Evolutionary conservation across 2,888 invertebrate genomes (phyloP).

Genomic region (Tachina lurida): DNA sequence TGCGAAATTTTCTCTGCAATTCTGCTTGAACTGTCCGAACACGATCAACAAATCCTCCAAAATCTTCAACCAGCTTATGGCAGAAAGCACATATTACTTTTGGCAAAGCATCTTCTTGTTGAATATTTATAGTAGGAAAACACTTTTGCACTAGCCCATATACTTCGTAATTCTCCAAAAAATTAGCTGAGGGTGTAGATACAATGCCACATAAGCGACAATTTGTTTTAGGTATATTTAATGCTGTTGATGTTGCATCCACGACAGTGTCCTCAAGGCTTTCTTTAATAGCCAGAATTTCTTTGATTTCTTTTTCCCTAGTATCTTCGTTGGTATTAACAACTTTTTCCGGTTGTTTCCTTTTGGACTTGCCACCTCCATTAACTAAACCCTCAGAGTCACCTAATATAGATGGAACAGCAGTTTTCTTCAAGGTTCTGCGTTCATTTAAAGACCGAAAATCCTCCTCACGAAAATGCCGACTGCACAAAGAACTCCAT

Average conservation of each 20-base stretch:
- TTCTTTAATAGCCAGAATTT: constrained; percentile 46
- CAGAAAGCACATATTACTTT: constrained; percentile 80
- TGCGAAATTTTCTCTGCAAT: constrained; percentile 78
- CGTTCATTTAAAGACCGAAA: constrained; percentile 79
- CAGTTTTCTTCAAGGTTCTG: constrained; percentile 80
- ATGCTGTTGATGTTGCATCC: neutral
- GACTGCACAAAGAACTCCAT: constrained; percentile 82
- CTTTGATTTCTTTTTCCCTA: constrained; percentile 54
- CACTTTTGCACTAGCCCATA: constrained; percentile 82
- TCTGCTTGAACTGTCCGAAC: constrained; percentile 80
- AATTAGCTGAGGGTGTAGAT: constrained; percentile 77
- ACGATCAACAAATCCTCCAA: constrained; percentile 81
- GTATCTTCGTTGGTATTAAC: constrained; percentile 45
- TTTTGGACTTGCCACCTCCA: constrained; percentile 8
- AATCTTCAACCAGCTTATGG: constrained; percentile 78
- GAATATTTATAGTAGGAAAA: constrained; percentile 81
- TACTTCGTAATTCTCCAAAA: constrained; percentile 80
- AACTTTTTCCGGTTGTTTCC: neutral
- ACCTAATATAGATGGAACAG: constrained; percentile 76
- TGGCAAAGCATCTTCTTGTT: constrained; percentile 80
- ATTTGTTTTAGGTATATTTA: constrained; percentile 73
- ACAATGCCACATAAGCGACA: constrained; percentile 80
- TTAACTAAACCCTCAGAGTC: neutral
- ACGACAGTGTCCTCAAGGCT: constrained; percentile 43
- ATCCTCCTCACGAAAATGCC: constrained; percentile 80